Evolutionary conservation across 1,140 invertebrate genomes (phyloP), one percentile per base, ranked within the genome.

Genomic region (Oryctes rhinoceros): DNA sequence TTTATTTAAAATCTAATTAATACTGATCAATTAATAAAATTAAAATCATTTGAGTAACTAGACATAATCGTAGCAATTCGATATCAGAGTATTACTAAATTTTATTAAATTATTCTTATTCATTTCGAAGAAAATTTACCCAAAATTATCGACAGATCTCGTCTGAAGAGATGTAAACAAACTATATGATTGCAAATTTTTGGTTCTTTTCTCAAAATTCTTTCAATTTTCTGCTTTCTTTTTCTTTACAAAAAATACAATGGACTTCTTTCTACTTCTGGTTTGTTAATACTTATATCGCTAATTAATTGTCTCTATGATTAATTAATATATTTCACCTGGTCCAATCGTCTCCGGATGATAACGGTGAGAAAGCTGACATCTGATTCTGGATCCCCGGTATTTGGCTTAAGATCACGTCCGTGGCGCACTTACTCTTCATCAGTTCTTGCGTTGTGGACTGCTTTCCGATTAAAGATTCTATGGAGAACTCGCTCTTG

Each of bases 401-500:
- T 18, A 85, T 35, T 35, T 35, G 59, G 62, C 65, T 77, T 53
- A 80, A 59, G 13, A 79, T 65, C 62, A 83, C 82, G 15, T 85
- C 84, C 4, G 84, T 47, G 10, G 76, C 15, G 18, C 62, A 77
- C 11, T 65, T 81, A 78, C 81, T 83, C 79, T 84, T 86, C 47
- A 80, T 80, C n/a, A 81, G 47, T 59, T 84, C 78, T 44, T 82
- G 76, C 74, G 81, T 67, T 80, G 81, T 81, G 39, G 11, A 62
- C 48, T 76, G 76, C 78, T 82, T 81, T 4, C 87, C 87, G 15
- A 87, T 87, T n/a, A 87, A 84, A 0, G 86, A 86, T 78, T 87
- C 87, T 53, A 87, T 87, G 5, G 86, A 85, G 80, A 87, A 87
- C 0, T 86, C 86, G 78, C 84, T 85, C 78, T 85, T 85, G n/a